Base-by-base conservation (phyloP, 2,797 vertebrate species). In the Potorous gilbertii region DNA sequence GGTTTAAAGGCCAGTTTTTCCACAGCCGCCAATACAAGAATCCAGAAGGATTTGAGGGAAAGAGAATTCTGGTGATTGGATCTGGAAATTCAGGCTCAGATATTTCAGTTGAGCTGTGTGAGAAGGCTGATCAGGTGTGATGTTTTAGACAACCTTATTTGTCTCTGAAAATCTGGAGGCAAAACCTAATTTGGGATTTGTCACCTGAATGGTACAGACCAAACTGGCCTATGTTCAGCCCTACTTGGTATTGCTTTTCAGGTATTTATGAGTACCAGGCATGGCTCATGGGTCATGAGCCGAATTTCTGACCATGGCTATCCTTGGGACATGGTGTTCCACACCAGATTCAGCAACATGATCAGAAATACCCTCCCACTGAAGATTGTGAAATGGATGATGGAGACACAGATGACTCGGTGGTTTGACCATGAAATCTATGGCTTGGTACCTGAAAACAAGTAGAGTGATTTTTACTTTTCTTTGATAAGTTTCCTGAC, bases 11-110 rank as follows among this genome's bases (percentile, higher is more conserved):
- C 8, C 97, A 96, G 14, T 98, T 98, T 96, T 97, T 97, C 93
- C 99, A 99, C 93, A 99, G 99, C 97, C 99, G 98, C 97, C 98
- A 99, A 21, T 99, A 99, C 94, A 99, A 99, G 96, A 95, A 98
- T 12, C 98, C 98, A 34, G 96, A 98, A 0, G 96, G 91, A 40
- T 99, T 97, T 62, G 66, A 98, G 89, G 99, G 99, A 54, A 99
- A 99, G 97, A 98, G 95, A 46, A 98, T 99, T 93, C 97, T 99
- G 96, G 98, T 99, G 94, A 98, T 99, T 56, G 99, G 99, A 46
- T 98, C 98, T 55, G 99, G 99, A 52, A 99, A 99, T 97, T 99
- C 99, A 8, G 99, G 98, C 54, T 98, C 98, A 40, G 99, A 99
- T 66, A 98, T 99, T 34, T 99, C 98, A 0, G 98, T 98, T 5